Evolutionary conservation across 2,888 invertebrate genomes (phyloP), one percentile per base, ranked within the genome.

Genomic region (Cepaea hortensis): DNA sequence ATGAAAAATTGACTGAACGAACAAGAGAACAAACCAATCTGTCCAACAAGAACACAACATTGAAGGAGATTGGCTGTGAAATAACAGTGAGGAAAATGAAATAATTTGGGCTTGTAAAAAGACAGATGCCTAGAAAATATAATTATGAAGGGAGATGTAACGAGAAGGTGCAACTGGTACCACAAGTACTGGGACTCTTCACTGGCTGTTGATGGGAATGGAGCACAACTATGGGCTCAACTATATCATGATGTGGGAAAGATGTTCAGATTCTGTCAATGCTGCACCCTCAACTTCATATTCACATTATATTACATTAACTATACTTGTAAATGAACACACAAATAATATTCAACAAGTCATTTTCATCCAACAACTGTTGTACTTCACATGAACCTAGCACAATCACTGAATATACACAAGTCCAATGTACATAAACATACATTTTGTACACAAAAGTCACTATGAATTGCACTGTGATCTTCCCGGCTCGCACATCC

Each of bases 401-500:
- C 20, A 18, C 18, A 11, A 20, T 20, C 11, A 68, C 20, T 68
- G n/a, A 68, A 68, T 68, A 18, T 68, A n/a, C 68, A 68, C 68
- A 76, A 76, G 7, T 23, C 48, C 20, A 50, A 18, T 76, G 20
- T 15, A 55, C 55, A 55, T 20, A 77, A 77, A 81, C 65, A 65
- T 65, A 46, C 13, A 46, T 15, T 20, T 68, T 81, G 9, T 65
- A 80, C 62, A 80, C 6, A 65, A 18, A 81, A 65, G 18, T 46
- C 23, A 20, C 62, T 65, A 80, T 9, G 80, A 73, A 85, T 85
- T 84, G 84, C 84, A 84, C 84, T 77, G 76, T 80, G 50, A 72
- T 72, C 61, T 11, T 80, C 61, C 77, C 55, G 76, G 81, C 81
- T 72, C 48, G 35, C 23, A 23, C 11, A 48, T 46, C 55, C 55